These are phyloP conservation scores for Cremastinae sp. DNA, from an alignment of 2,888 invertebrate genomes.

Conservation along the genomic window DNA sequence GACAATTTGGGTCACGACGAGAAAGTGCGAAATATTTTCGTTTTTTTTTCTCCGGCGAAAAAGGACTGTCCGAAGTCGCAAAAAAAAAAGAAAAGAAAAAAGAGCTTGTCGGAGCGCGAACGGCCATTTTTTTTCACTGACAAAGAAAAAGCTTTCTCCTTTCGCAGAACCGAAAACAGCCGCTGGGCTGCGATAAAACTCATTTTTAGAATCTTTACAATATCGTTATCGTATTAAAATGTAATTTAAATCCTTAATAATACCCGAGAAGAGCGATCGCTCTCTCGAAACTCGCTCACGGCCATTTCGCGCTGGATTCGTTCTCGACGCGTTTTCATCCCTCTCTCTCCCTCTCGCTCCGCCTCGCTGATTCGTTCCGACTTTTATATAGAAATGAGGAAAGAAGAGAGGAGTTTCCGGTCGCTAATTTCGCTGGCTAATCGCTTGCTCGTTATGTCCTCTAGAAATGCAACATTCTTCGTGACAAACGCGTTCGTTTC, in stretches of 20 bases:
- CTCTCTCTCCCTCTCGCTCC: neutral
- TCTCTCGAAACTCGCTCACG: conserved; percentile 1
- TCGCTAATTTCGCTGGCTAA: neutral
- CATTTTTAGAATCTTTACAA: conserved; percentile 20
- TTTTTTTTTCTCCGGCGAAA: neutral
- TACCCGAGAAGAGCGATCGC: conserved; percentile 28
- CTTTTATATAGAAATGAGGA: too few species aligned
- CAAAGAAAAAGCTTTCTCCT: neutral
- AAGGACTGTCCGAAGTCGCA: too few species aligned
- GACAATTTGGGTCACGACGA: neutral
- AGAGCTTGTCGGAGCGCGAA: neutral
- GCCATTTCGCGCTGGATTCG: neutral
- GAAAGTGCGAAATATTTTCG: conserved; percentile 14
- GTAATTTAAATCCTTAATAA: conserved; percentile 40
- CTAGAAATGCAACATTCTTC: too few species aligned
- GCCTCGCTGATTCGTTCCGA: neutral
- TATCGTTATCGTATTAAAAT: conserved; percentile 42
- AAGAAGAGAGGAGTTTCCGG: neutral
- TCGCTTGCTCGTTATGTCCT: too few species aligned
- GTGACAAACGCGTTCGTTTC: too few species aligned
- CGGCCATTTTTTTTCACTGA: neutral
- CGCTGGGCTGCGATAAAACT: neutral
- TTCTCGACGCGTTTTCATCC: too few species aligned
- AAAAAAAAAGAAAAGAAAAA: neutral
- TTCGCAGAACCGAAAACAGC: conserved; percentile 28